These are phyloP conservation scores for Tauraco erythrolophus DNA, from an alignment of 2,113 vertebrate genomes.

Conservation along the genomic window DNA sequence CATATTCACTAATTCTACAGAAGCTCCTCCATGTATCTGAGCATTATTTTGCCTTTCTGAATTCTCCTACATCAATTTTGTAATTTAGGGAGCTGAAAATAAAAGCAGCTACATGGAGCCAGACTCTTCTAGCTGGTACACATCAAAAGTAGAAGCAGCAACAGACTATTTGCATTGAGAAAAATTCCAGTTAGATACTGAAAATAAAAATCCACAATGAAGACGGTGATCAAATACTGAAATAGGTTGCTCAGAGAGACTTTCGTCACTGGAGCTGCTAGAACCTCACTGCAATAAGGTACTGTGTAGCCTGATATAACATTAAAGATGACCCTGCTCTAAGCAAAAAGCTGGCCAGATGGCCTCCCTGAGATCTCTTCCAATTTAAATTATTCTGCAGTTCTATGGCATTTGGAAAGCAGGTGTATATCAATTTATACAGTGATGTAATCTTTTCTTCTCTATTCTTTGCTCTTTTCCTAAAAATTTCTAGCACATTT, in stretches of 20 bases:
- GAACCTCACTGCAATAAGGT: background rate
- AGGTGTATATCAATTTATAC: background rate
- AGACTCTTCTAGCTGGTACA: background rate
- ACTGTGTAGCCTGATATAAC: background rate
- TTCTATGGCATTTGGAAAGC: background rate
- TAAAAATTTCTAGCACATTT: background rate
- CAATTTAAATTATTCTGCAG: background rate
- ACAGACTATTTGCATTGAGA: background rate
- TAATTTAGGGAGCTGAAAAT: background rate
- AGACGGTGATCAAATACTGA: background rate
- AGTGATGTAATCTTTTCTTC: background rate
- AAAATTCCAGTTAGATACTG: background rate
- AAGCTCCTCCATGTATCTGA: background rate
- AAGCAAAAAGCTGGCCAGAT: background rate
- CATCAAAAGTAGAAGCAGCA: background rate
- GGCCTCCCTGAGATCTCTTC: background rate
- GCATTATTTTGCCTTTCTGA: background rate
- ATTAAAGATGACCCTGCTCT: background rate
- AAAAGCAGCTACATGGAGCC: background rate
- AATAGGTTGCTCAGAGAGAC: background rate
- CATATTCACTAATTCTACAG: background rate
- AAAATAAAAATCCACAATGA: background rate
- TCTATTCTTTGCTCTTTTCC: background rate
- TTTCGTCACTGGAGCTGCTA: background rate
- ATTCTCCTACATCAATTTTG: background rate